Evolutionary conservation across 2,888 invertebrate species (phyloP).

Genomic region (Teinopalpus imperialis): DNA sequence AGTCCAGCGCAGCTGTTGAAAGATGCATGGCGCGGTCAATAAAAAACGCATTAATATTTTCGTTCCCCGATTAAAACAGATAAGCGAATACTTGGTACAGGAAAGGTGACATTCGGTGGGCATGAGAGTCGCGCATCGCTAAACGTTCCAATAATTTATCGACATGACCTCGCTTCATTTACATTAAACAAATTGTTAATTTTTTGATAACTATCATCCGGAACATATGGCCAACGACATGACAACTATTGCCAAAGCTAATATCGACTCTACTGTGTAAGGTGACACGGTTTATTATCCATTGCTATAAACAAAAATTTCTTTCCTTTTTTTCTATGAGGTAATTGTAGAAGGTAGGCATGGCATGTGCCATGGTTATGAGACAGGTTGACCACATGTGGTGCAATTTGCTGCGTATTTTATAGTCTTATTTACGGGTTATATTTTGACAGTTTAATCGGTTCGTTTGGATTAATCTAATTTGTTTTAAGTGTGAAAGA

Average conservation of each 20-base stretch:
- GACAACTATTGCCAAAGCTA: conserved; percentile 29
- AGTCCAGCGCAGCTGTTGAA: conserved; percentile 52
- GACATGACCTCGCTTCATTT: conserved; percentile 76
- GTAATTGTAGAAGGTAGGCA: conserved; percentile 72
- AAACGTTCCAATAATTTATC: conserved; percentile 74
- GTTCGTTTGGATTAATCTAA: conserved; percentile 57
- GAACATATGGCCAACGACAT: conserved; percentile 69
- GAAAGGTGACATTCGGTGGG: conserved; percentile 78
- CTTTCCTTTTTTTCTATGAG: conserved; percentile 59
- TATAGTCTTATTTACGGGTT: conserved; percentile 59
- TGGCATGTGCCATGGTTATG: conserved; percentile 79
- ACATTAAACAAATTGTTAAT: conserved; percentile 82
- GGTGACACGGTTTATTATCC: conserved; percentile 31
- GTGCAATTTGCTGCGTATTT: conserved; percentile 72
- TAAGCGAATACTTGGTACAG: conserved; percentile 62
- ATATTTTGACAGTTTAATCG: conserved; percentile 63
- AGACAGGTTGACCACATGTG: conserved; percentile 81
- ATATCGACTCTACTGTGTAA: conserved; percentile 31
- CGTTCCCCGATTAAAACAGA: conserved; percentile 57
- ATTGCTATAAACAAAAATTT: conserved; percentile 33
- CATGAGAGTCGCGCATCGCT: conserved; percentile 68
- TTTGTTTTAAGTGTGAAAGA: conserved; percentile 37
- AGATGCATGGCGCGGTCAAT: conserved; percentile 41
- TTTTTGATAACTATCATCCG: conserved; percentile 79
- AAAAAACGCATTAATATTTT: conserved; percentile 61